Percentiles rank a stretch among this genome's conserved stretches.
These are phyloP conservation scores for Apostichopus parvimensis DNA, from an alignment of 35 echinoderm and acorn worm species.

Conservation along the genomic window DNA sequence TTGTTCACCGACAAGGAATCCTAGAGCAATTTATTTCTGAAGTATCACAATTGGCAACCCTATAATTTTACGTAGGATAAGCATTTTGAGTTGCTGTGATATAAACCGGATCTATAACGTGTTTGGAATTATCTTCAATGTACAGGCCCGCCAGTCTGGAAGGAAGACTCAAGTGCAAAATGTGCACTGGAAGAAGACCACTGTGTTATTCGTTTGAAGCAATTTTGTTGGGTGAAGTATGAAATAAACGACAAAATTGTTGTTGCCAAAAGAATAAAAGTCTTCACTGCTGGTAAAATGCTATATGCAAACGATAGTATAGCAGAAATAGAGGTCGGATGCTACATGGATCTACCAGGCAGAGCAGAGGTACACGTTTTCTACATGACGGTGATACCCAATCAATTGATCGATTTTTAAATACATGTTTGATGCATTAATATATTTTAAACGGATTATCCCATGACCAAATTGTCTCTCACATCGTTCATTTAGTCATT, in stretches of 20 bases:
- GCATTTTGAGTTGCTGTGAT: neutral
- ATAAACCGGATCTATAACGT: neutral
- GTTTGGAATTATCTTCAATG: neutral
- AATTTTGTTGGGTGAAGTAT: neutral
- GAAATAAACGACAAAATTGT: slow-evolving; percentile 3
- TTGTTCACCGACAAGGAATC: too few species aligned
- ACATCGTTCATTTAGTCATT: too few species aligned
- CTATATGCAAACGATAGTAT: neutral
- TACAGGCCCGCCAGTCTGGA: neutral
- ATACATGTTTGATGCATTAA: too few species aligned
- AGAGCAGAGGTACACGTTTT: neutral
- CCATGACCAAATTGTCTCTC: too few species aligned
- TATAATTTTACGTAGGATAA: too few species aligned
- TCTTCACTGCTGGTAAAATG: neutral
- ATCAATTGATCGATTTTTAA: too few species aligned
- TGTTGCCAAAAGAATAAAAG: neutral
- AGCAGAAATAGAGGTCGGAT: neutral
- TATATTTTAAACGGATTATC: too few species aligned
- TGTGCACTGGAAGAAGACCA: neutral
- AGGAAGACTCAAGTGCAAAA: neutral
- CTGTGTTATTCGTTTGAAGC: neutral
- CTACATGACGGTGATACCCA: too few species aligned
- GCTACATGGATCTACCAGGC: neutral
- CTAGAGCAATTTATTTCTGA: too few species aligned
- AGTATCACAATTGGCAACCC: too few species aligned